Percentiles rank a stretch among this genome's conserved stretches.
Evolutionary conservation across 2,797 vertebrate genomes (phyloP).

Genomic region (Antennarius maculatus): DNA sequence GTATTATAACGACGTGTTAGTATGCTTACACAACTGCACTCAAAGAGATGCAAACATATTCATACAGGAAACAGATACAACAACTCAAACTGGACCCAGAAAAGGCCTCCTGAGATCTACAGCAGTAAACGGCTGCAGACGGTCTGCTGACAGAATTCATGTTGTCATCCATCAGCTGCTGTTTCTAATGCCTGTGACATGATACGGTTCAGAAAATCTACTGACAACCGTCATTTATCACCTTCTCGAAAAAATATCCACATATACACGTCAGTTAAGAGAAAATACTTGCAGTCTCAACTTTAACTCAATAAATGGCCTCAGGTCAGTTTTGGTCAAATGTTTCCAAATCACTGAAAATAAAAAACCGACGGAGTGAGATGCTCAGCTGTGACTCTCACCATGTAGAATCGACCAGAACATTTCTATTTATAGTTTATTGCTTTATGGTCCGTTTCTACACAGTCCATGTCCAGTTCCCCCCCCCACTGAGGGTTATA

Average conservation of each 20-base stretch:
- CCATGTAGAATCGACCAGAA: background rate
- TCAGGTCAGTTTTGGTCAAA: slow-evolving; percentile 46
- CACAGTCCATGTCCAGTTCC: slow-evolving; percentile 6
- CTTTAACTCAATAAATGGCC: slow-evolving; percentile 13
- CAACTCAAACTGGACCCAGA: slow-evolving; percentile 36
- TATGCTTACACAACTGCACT: background rate
- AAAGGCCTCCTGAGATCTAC: slow-evolving; percentile 53
- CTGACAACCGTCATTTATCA: slow-evolving; percentile 10
- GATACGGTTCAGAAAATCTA: slow-evolving; percentile 1
- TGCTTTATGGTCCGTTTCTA: slow-evolving; percentile 18
- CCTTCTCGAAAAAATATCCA: background rate
- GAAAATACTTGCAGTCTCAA: slow-evolving; percentile 23
- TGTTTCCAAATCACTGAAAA: slow-evolving; percentile 14
- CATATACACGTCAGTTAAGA: slow-evolving; percentile 15
- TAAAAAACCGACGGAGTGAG: slow-evolving; percentile 4
- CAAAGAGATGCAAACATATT: background rate
- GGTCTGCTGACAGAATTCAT: background rate
- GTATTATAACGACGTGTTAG: slow-evolving; percentile 1
- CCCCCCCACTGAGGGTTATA: slow-evolving; percentile 8
- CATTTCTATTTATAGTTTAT: slow-evolving; percentile 11
- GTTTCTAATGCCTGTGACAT: slow-evolving; percentile 20
- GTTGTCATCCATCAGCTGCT: slow-evolving; percentile 17
- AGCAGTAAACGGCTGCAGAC: slow-evolving; percentile 47
- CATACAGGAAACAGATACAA: slow-evolving; percentile 1
- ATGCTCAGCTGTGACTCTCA: slow-evolving; percentile 1